Percentiles rank a stretch among this genome's conserved stretches.
phyloP scores from a whole-genome alignment of 2,113 vertebrate species.

The Catharus bicknelli region DNA sequence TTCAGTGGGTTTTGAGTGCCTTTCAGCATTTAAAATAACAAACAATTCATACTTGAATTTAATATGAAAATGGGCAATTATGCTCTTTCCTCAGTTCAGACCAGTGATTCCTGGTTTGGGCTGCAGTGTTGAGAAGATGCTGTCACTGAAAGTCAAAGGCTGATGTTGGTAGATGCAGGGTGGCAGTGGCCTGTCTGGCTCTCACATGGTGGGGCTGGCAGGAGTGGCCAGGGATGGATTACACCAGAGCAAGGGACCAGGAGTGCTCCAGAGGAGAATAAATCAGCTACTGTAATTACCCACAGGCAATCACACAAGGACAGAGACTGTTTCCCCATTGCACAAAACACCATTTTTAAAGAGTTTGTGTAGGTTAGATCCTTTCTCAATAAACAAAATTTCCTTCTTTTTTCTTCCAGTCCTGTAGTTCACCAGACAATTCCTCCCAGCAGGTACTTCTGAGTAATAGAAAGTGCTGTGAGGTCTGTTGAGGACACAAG shows the following conservation, averaged over 20 bases:
- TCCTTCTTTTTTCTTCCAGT: not conserved
- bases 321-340: not conserved
- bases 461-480: not conserved
- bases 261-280: not conserved
- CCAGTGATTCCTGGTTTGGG: not conserved
- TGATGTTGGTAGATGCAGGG: not conserved
- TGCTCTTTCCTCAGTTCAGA: not conserved
- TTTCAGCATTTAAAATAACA: not conserved
- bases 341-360: not conserved
- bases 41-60: not conserved
- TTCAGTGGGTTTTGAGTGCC: not conserved
- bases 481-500: slow-evolving; percentile 13
- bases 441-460: slow-evolving; percentile 6
- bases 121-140: not conserved
- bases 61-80: not conserved
- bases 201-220: not conserved
- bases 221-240: not conserved
- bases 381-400: not conserved
- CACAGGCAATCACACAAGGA: not conserved
- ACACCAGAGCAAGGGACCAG: not conserved
- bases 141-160: not conserved
- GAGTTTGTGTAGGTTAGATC: not conserved
- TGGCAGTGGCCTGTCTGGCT: not conserved
- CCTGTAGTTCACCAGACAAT: not conserved
- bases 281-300: not conserved